Percentiles rank a stretch among this genome's conserved stretches.
These are phyloP conservation scores for Anoncus sp. DNA, from an alignment of 2,888 invertebrate genomes.

Conservation along the genomic window DNA sequence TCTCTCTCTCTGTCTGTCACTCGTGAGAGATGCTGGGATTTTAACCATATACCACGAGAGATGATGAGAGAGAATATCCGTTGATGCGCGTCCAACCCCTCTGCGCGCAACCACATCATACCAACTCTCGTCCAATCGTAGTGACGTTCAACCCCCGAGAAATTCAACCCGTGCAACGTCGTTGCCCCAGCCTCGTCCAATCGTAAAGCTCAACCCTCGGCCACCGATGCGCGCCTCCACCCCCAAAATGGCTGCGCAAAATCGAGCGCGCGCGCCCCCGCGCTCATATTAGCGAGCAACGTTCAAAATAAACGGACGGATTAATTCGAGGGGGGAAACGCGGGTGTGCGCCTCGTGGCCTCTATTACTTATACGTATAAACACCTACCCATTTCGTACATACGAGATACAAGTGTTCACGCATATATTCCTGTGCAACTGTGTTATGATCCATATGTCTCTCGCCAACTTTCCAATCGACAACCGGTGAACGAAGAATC, in stretches of 20 bases:
- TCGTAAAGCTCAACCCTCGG: constrained; percentile 57
- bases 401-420: not conserved
- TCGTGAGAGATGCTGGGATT: not conserved
- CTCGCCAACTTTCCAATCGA: constrained; percentile 43
- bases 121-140: constrained; percentile 59
- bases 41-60: not conserved
- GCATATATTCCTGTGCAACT: not conserved
- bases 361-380: constrained; percentile 22
- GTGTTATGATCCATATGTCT: constrained; percentile 4
- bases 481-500: constrained; percentile 57
- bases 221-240: constrained; percentile 73
- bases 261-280: constrained; percentile 77
- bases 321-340: constrained; percentile 77
- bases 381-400: not conserved
- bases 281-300: constrained; percentile 72
- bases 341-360: constrained; percentile 60
- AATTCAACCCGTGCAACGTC: constrained; percentile 63
- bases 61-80: constrained; percentile 31
- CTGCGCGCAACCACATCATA: constrained; percentile 28
- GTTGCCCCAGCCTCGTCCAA: constrained; percentile 71
- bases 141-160: constrained; percentile 66
- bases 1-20: not conserved
- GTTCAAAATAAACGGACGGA: constrained; percentile 82
- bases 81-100: constrained; percentile 51
- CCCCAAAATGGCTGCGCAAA: constrained; percentile 83